phyloP scores from a whole-genome alignment of 2,888 invertebrate species.

The Papilio protenor region DNA sequence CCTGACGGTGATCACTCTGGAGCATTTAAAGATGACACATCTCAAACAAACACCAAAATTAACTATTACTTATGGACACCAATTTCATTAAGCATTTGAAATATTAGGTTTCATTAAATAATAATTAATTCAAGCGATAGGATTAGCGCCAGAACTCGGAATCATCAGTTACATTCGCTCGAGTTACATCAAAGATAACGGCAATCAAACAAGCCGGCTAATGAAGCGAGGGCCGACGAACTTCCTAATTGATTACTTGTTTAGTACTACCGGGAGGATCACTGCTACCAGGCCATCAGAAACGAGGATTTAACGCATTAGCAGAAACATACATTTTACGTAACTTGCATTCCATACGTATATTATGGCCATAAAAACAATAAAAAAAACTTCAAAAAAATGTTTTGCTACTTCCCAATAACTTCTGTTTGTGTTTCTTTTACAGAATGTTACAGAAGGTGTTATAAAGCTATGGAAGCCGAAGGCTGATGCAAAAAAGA shows the following conservation, averaged over 20 bases:
- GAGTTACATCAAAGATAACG: background rate
- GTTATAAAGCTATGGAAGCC: slow-evolving; percentile 74
- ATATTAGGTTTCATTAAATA: background rate
- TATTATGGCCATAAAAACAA: background rate
- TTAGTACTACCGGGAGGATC: background rate
- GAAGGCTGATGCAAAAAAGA: slow-evolving; percentile 69
- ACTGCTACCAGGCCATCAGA: background rate
- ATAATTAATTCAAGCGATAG: background rate
- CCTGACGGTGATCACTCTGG: background rate
- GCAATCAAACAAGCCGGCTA: slow-evolving; percentile 3
- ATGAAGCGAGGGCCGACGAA: slow-evolving; percentile 4
- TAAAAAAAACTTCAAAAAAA: background rate
- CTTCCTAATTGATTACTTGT: slow-evolving; percentile 16
- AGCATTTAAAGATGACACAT: slow-evolving; percentile 2
- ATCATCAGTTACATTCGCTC: background rate
- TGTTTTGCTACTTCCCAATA: background rate
- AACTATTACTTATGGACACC: background rate
- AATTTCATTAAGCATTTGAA: background rate
- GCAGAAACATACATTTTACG: background rate
- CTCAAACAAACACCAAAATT: background rate
- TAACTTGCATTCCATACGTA: background rate
- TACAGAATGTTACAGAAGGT: slow-evolving; percentile 74
- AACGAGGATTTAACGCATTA: background rate
- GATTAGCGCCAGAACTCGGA: background rate
- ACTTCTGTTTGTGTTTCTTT: slow-evolving; percentile 47